Conservation (phyloP, 2,113 vertebrate species). For the Varanus salvator region DNA sequence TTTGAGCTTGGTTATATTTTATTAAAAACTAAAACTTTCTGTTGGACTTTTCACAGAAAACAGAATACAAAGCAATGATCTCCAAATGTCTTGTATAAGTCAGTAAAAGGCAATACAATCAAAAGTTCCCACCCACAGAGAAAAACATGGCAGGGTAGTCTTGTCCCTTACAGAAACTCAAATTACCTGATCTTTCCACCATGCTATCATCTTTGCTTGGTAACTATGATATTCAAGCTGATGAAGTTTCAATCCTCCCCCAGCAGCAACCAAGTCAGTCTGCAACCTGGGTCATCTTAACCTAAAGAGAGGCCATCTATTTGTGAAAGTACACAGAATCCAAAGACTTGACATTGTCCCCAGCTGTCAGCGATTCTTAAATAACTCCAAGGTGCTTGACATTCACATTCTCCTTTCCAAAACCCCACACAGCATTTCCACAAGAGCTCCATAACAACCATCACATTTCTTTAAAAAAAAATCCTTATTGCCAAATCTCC, state of each 20-base stretch:
- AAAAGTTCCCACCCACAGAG: neutral
- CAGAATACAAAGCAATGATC: neutral
- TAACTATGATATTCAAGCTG: constrained; percentile 3
- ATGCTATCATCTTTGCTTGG: neutral
- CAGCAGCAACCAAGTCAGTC: neutral
- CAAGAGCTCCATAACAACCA: neutral
- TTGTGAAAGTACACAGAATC: neutral
- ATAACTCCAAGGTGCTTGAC: neutral
- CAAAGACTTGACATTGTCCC: neutral
- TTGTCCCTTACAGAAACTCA: neutral
- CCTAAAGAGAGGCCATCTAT: neutral
- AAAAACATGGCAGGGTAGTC: neutral
- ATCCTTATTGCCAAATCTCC: neutral
- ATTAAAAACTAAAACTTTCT: neutral
- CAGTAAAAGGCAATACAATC: neutral
- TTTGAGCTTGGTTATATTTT: neutral
- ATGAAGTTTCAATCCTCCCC: constrained; percentile 5
- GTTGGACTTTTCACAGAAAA: neutral
- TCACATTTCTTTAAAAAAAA: neutral
- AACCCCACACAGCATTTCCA: neutral
- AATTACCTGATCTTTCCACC: constrained; percentile 1
- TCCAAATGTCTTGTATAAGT: neutral
- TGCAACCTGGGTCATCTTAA: constrained; percentile 12
- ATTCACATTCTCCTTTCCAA: neutral
- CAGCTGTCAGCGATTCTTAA: neutral